Percentiles rank a stretch among this genome's conserved stretches.
These are phyloP conservation scores for Aphrophora alni DNA, from an alignment of 2,888 invertebrate species.

Conservation along the genomic window DNA sequence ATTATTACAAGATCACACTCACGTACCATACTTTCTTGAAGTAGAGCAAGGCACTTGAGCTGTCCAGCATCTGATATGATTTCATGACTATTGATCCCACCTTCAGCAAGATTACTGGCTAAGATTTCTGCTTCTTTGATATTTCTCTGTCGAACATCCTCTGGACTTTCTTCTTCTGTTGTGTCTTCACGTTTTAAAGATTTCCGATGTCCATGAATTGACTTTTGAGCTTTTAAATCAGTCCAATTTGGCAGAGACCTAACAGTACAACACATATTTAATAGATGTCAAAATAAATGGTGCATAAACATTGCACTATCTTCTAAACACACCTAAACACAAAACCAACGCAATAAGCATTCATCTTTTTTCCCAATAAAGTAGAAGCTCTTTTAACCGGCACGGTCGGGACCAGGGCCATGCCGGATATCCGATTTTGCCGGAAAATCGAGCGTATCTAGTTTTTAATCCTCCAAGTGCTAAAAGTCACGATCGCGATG, in stretches of 20 bases:
- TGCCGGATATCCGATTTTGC: too few relatives aligned
- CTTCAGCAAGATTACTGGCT: constrained; percentile 89
- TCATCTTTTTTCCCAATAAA: too few relatives aligned
- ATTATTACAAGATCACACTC: too few relatives aligned
- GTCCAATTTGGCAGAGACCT: constrained; percentile 82
- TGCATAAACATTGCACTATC: too few relatives aligned
- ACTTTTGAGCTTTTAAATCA: constrained; percentile 61
- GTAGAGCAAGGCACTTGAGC: constrained; percentile 82
- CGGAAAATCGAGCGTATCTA: too few relatives aligned
- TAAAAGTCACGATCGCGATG: too few relatives aligned
- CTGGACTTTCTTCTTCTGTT: constrained; percentile 77
- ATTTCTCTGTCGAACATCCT: constrained; percentile 79
- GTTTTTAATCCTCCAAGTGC: too few relatives aligned
- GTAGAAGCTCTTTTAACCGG: too few relatives aligned
- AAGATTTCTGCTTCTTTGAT: constrained; percentile 91
- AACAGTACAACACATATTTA: constrained; percentile 36
- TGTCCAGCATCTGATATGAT: constrained; percentile 85
- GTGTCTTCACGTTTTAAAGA: constrained; percentile 55
- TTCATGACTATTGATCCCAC: constrained; percentile 82
- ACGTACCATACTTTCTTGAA: constrained; percentile 89
- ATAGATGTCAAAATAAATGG: background rate
- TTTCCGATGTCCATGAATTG: constrained; percentile 53
- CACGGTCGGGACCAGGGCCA: too few relatives aligned
- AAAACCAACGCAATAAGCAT: too few relatives aligned
- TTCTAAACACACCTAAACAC: too few relatives aligned